Conservation (phyloP, 1,140 invertebrate genomes). For the Papilio glaucus region DNA sequence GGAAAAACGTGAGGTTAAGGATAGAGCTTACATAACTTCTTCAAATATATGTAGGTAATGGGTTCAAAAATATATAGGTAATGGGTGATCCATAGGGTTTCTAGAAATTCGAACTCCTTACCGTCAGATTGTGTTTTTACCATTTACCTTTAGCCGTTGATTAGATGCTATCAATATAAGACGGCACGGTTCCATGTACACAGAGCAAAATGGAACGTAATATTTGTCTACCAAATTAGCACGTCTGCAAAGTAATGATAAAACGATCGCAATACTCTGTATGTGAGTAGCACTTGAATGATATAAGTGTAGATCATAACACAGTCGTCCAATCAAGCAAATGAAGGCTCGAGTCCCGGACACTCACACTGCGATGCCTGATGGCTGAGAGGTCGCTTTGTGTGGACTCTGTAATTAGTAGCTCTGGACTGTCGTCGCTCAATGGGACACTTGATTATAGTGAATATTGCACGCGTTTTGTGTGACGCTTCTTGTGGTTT, state of each 20-base stretch:
- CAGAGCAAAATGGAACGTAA: background rate
- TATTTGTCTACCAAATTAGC: background rate
- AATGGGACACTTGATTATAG: too few species aligned
- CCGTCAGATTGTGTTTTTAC: too few species aligned
- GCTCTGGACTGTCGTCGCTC: background rate
- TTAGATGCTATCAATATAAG: too few species aligned
- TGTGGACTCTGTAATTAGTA: conserved; percentile 1
- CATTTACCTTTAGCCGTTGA: too few species aligned
- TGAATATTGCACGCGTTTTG: too few species aligned
- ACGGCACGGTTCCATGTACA: background rate
- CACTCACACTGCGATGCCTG: background rate
- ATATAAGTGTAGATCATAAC: conserved; percentile 1
- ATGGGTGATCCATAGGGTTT: too few species aligned
- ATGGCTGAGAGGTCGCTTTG: conserved; percentile 5
- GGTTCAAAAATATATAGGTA: too few species aligned
- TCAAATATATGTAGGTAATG: too few species aligned
- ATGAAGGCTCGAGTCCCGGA: conserved; percentile 3
- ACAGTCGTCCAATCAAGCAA: conserved; percentile 21
- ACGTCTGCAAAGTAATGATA: conserved; percentile 1
- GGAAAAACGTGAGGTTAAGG: too few species aligned
- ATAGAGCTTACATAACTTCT: too few species aligned
- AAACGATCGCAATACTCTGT: background rate
- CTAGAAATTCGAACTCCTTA: too few species aligned
- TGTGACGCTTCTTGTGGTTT: too few species aligned
- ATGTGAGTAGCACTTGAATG: background rate